Base-by-base conservation (phyloP, 2,888 invertebrate species). In the Dasysyrphus tricinctus region DNA sequence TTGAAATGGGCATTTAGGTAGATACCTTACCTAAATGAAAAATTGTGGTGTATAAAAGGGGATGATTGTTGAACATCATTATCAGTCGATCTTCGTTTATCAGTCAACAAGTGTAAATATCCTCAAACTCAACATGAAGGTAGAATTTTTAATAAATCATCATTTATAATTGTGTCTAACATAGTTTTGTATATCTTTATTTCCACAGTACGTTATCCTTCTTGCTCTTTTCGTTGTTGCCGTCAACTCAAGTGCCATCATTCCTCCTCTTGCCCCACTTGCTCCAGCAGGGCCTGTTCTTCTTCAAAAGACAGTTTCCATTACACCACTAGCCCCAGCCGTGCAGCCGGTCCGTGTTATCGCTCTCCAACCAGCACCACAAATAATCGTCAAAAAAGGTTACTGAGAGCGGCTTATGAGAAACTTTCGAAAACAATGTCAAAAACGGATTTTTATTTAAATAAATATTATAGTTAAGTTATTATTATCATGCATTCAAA, bases 181-280 rank as follows among this genome's bases (percentile, higher is more conserved):
- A 14, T 56, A 9, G 7, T 7, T 8, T 29, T n/a, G 3, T 34
- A n/a, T 1, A 7, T 29, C 34, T n/a, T 56, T 54, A 14, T n/a
- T n/a, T 32, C 34, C 12, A 7, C 56, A 56, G 56, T 56, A 32
- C 56, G 8, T 56, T 34, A 34, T 56, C 5, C 32, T 56, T 8
- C 32, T 56, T 56, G 56, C 56, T 4, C 32, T 56, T 3, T 56
- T 56, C 34, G 32, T 56, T 29, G 56, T 56, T 56, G 56, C 56
- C 1, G 34, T 56, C 4, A 56, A n/a, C 32, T 14, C 56, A n/a
- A 8, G 34, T n/a, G 44, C 44, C 5, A 5, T 42, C 39, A 3
- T 11, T 11, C 3, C 11, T 5, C 11, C 4, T 39, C 42, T 11
- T 39, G 5, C 39, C 11, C 5, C 5, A 5, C 5, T 14, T 9